These are phyloP conservation scores for Leucopsar rothschildi DNA, from an alignment of 2,113 vertebrate species.

Conservation along the genomic window DNA sequence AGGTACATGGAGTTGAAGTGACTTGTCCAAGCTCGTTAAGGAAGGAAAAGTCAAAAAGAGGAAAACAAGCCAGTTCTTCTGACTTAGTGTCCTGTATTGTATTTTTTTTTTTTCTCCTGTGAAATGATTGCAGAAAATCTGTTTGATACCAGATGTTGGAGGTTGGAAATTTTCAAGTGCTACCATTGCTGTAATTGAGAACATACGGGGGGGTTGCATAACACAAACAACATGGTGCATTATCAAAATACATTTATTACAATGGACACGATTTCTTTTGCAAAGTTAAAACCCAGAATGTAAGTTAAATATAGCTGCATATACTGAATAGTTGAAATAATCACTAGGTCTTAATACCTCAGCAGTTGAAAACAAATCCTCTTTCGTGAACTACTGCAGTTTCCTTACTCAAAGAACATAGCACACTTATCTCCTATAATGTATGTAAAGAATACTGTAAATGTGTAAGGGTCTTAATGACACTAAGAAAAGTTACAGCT, in stretches of 20 bases:
- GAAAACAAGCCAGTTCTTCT: not conserved
- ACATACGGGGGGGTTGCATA: not conserved
- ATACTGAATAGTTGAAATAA: constrained; percentile 17
- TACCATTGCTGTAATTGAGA: not conserved
- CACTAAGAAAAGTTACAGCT: not conserved
- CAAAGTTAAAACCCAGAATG: not conserved
- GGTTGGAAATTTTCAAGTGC: not conserved
- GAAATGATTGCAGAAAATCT: not conserved
- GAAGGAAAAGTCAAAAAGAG: not conserved
- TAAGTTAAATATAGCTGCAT: constrained; percentile 31
- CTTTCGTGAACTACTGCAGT: not conserved
- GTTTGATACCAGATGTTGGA: not conserved
- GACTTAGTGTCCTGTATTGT: not conserved
- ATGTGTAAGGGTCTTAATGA: constrained; percentile 22
- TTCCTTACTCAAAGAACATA: constrained; percentile 7
- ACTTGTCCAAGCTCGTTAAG: not conserved
- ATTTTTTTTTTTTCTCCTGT: not conserved
- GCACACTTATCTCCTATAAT: constrained; percentile 14
- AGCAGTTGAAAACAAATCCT: constrained; percentile 50
- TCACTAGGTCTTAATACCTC: constrained; percentile 24
- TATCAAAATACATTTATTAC: constrained; percentile 10
- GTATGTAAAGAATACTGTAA: constrained; percentile 28
- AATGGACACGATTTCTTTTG: not conserved
- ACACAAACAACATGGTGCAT: constrained; percentile 6
- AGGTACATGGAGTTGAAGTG: not conserved